A percentile compares a stretch with the other conserved stretches of the same genome.
Evolutionary conservation across 2,797 vertebrate species (phyloP).

Genomic region (Erithacus rubecula): DNA sequence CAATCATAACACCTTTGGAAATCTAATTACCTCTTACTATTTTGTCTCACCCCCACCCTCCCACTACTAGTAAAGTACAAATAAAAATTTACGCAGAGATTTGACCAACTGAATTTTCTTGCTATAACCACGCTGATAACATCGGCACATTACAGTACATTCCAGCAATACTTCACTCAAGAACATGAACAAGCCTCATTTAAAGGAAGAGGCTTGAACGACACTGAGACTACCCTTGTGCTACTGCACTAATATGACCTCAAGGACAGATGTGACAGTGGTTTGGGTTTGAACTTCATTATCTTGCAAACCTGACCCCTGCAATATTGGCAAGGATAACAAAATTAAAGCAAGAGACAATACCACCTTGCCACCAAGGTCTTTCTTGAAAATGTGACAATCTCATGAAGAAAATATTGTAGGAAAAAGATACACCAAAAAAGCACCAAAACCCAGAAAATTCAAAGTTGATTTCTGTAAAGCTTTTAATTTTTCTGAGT

Average conservation of each 20-base stretch:
- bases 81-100: neutral
- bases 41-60: neutral
- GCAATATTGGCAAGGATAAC: neutral
- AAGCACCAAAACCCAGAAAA: neutral
- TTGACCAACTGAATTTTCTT: neutral
- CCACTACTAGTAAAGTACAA: neutral
- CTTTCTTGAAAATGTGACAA: neutral
- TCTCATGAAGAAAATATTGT: neutral
- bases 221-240: neutral
- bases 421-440: neutral
- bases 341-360: neutral
- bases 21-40: neutral
- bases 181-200: neutral
- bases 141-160: neutral
- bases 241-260: neutral
- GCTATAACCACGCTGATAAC: neutral
- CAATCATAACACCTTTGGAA: neutral
- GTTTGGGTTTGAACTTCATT: neutral
- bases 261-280: neutral
- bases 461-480: neutral
- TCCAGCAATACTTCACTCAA: neutral
- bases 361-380: neutral
- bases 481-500: neutral
- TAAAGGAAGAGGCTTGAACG: neutral
- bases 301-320: neutral